These are phyloP conservation scores for Hemibates koningsi DNA, from an alignment of 2,113 vertebrate species.

Conservation along the genomic window DNA sequence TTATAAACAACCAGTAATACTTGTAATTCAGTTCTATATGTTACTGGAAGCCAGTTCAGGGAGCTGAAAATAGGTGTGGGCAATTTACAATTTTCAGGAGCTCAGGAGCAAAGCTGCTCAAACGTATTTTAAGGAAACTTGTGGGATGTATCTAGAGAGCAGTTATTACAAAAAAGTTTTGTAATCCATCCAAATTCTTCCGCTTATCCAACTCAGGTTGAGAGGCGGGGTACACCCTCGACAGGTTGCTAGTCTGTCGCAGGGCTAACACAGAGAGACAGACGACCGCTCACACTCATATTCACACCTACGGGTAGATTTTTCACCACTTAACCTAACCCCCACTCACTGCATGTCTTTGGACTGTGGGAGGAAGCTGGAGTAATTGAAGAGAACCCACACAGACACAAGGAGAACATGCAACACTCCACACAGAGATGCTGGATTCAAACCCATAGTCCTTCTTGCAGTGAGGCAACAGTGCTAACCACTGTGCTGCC, in stretches of 20 bases:
- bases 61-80: neutral
- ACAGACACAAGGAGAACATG: neutral
- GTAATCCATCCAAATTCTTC: neutral
- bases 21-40: neutral
- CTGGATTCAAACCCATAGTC: neutral
- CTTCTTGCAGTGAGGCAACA: neutral
- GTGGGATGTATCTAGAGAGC: neutral
- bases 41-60: neutral
- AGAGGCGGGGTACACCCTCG: accelerated
- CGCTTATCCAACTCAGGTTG: neutral
- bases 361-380: neutral
- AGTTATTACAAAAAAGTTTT: neutral
- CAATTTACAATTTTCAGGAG: neutral
- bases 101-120: neutral
- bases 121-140: neutral
- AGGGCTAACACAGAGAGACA: neutral
- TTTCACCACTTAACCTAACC: neutral
- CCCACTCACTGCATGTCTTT: neutral
- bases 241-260: neutral
- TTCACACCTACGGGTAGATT: neutral
- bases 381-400: neutral
- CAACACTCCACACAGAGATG: neutral
- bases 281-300: neutral
- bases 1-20: neutral
- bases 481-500: neutral